phyloP scores from a whole-genome alignment of 2,888 invertebrate genomes.

The Griposia aprilina region DNA sequence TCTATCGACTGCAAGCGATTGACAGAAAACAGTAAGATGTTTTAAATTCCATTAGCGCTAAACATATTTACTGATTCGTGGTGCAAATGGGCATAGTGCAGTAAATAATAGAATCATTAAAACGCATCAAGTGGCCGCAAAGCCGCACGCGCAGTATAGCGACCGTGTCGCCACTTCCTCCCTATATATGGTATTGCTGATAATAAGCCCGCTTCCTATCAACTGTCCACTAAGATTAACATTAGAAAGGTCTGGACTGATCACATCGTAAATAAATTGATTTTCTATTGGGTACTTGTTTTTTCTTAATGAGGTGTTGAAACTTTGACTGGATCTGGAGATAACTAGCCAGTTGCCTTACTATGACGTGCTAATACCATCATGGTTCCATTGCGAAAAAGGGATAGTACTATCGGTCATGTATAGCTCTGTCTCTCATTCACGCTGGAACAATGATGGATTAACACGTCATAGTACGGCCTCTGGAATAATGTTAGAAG shows the following conservation, averaged over 20 bases:
- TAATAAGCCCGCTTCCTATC: slow-evolving; percentile 59
- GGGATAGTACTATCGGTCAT: too few species aligned
- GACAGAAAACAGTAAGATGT: background rate
- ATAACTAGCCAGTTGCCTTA: background rate
- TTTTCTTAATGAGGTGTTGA: slow-evolving; percentile 66
- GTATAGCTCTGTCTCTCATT: too few species aligned
- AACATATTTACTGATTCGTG: background rate
- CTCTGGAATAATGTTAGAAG: background rate
- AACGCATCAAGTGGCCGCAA: slow-evolving; percentile 40
- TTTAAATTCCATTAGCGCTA: background rate
- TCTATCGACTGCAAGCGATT: background rate
- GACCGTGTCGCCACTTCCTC: slow-evolving; percentile 57
- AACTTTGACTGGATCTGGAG: slow-evolving; percentile 18
- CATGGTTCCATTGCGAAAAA: too few species aligned
- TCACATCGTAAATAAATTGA: slow-evolving; percentile 57
- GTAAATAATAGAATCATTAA: slow-evolving; percentile 63
- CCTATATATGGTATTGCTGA: slow-evolving; percentile 63
- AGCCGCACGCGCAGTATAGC: slow-evolving; percentile 38
- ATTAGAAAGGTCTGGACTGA: slow-evolving; percentile 62
- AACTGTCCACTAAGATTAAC: slow-evolving; percentile 57
- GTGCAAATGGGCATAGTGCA: background rate
- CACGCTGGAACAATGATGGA: too few species aligned
- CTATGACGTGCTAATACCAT: too few species aligned
- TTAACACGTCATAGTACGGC: too few species aligned
- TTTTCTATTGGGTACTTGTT: slow-evolving; percentile 55